phyloP scores from a whole-genome alignment of 2,797 vertebrate species.

The Oreortyx pictus region DNA sequence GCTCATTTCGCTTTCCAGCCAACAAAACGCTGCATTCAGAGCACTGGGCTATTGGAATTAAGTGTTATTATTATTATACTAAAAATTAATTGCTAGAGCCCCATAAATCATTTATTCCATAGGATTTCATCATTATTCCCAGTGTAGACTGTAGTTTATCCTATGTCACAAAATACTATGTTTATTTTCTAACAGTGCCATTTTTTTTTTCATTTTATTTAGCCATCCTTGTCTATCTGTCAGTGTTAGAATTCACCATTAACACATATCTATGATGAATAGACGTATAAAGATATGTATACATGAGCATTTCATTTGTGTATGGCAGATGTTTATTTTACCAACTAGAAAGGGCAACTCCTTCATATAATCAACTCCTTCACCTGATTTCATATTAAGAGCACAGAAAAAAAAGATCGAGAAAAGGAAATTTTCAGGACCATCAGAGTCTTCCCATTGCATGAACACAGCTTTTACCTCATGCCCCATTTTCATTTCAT shows the following conservation, averaged over 20 bases:
- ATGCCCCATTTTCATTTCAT: neutral
- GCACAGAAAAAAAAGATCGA: neutral
- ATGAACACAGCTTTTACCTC: neutral
- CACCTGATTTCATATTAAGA: neutral
- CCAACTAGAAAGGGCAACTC: neutral
- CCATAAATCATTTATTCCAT: neutral
- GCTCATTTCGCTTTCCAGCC: neutral
- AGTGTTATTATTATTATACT: slow-evolving; percentile 9
- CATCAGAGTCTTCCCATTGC: neutral
- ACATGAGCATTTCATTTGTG: neutral
- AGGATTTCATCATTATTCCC: neutral
- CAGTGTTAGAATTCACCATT: neutral
- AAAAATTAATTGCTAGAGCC: neutral
- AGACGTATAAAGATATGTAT: neutral
- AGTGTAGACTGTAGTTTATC: neutral
- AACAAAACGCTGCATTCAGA: neutral
- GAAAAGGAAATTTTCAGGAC: neutral
- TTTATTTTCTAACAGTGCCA: neutral
- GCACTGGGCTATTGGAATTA: neutral
- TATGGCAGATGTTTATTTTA: neutral
- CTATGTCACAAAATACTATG: neutral
- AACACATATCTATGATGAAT: neutral
- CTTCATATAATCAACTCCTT: neutral
- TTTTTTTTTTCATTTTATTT: neutral
- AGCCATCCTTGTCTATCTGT: neutral